These are phyloP conservation scores for Lasiurus cinereus DNA, from an alignment of 2,113 vertebrate species.

Conservation along the genomic window DNA sequence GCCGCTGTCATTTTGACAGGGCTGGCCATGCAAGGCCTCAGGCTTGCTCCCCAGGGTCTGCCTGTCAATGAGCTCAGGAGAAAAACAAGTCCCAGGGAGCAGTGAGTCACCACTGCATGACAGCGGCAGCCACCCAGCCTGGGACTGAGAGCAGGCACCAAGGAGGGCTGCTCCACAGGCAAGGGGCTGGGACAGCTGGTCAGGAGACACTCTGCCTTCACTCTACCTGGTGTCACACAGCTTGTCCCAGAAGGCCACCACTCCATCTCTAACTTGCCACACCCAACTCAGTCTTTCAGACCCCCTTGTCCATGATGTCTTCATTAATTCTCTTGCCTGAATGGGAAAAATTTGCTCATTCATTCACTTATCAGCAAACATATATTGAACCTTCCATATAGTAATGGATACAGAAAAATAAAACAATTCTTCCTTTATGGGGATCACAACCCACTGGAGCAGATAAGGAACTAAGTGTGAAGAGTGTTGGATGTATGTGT, in stretches of 20 bases:
- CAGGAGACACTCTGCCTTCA: neutral
- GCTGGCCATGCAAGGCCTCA: neutral
- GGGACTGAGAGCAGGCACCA: neutral
- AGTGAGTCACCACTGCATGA: neutral
- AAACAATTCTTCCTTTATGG: neutral
- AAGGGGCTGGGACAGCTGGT: accelerated
- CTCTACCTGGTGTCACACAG: neutral
- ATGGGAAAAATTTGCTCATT: neutral
- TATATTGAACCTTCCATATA: neutral
- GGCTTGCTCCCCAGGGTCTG: neutral
- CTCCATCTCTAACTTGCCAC: neutral
- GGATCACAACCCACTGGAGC: neutral
- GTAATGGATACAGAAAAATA: neutral
- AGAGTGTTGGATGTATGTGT: neutral
- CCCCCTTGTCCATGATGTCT: neutral
- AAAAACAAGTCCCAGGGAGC: neutral
- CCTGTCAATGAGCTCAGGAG: neutral
- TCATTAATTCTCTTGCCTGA: neutral
- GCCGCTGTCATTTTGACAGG: neutral
- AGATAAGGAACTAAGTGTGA: neutral
- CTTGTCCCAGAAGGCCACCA: neutral
- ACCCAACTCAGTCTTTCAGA: neutral
- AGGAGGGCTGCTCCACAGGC: neutral
- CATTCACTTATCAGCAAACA: neutral
- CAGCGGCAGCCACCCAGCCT: neutral